Conservation (phyloP, 2,797 vertebrate genomes). For the Psittacula echo region DNA sequence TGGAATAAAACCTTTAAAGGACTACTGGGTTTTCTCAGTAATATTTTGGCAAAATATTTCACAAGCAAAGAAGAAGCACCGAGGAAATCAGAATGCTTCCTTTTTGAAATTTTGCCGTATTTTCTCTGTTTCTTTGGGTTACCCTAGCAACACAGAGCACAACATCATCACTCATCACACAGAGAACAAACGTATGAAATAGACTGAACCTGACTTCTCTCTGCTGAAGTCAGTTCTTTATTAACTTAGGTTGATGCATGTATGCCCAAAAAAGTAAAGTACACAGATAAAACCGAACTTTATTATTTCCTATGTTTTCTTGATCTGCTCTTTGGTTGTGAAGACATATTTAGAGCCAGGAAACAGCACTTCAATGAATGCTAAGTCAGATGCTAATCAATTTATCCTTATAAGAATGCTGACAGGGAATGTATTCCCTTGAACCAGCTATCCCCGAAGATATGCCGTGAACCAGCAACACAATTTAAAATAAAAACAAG, state of each 20-base stretch:
- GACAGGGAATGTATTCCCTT: not conserved
- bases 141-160: slow-evolving; percentile 35
- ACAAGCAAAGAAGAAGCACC: not conserved
- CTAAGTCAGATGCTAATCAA: not conserved
- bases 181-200: not conserved
- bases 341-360: not conserved
- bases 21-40: slow-evolving; percentile 17
- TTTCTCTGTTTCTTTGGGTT: slow-evolving; percentile 25
- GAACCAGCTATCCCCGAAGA: not conserved
- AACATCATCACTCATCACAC: not conserved
- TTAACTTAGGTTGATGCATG: not conserved
- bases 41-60: slow-evolving; percentile 38
- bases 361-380: not conserved
- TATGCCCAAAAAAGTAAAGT: not conserved
- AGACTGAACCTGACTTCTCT: not conserved
- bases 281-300: not conserved
- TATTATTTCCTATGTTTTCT: not conserved
- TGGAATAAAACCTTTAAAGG: not conserved
- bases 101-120: not conserved
- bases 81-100: slow-evolving; percentile 28
- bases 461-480: not conserved
- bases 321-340: not conserved
- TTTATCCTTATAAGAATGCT: not conserved
- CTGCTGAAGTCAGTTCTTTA: not conserved
- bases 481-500: not conserved